phyloP scores from a whole-genome alignment of 2,888 invertebrate species.

The Molorchus minor region DNA sequence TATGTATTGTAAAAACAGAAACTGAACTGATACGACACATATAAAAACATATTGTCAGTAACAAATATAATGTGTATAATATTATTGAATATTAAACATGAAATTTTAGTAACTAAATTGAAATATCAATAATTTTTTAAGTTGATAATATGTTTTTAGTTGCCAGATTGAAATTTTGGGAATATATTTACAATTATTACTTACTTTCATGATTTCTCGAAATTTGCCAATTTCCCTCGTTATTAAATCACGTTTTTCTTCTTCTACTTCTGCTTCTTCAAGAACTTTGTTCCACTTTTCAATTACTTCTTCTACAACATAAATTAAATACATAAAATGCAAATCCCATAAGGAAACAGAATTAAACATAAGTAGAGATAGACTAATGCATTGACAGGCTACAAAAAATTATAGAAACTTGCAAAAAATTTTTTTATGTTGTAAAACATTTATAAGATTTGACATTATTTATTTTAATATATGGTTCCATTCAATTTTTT shows the following conservation, averaged over 20 bases:
- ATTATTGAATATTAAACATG: neutral
- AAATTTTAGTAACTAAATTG: neutral
- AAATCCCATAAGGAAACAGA: too few species aligned
- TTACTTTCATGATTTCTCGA: conserved; percentile 96
- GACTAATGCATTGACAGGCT: too few species aligned
- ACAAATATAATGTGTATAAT: neutral
- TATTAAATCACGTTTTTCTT: conserved; percentile 95
- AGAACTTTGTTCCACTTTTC: conserved; percentile 73
- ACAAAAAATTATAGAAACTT: too few species aligned
- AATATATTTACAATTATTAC: conserved; percentile 41
- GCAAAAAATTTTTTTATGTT: too few species aligned
- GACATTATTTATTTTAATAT: too few species aligned
- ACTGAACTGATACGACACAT: conserved; percentile 11
- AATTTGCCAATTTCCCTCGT: conserved; percentile 98
- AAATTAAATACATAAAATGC: conserved; percentile 18
- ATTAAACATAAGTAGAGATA: too few species aligned
- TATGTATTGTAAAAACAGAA: conserved; percentile 25
- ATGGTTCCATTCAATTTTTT: too few species aligned
- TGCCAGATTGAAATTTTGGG: conserved; percentile 10
- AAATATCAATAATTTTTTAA: too few species aligned
- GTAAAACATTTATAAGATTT: too few species aligned
- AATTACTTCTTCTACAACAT: conserved; percentile 70
- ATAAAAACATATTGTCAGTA: conserved; percentile 29
- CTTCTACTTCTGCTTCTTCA: conserved; percentile 91
- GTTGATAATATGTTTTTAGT: conserved; percentile 21